Conservation (phyloP, 2,113 vertebrate genomes). For the Semnornis frantzii region DNA sequence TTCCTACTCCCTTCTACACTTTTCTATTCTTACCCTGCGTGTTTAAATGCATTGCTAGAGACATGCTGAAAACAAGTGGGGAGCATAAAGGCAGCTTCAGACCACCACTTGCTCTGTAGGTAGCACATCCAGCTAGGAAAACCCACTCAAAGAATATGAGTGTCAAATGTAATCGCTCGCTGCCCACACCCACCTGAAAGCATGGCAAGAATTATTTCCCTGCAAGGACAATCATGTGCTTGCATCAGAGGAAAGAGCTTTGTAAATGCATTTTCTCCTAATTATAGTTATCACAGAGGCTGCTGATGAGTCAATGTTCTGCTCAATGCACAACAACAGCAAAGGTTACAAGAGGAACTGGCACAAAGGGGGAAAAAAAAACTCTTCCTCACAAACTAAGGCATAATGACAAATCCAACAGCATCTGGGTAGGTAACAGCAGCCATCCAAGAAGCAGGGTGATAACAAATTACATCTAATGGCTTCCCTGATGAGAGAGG, state of each 20-base stretch:
- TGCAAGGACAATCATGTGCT: slow-evolving; percentile 31
- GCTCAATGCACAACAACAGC: slow-evolving; percentile 36
- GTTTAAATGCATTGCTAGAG: neutral
- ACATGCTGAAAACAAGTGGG: neutral
- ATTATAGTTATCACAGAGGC: slow-evolving; percentile 60
- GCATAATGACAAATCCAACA: neutral
- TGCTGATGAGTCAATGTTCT: slow-evolving; percentile 41
- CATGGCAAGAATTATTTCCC: slow-evolving; percentile 16
- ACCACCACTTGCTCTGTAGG: neutral
- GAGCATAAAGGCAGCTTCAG: neutral
- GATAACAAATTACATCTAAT: neutral
- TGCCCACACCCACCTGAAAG: slow-evolving; percentile 44
- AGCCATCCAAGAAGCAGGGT: accelerated
- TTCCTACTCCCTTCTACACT: neutral
- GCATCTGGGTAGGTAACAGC: neutral
- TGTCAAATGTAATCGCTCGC: neutral
- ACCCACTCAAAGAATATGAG: neutral
- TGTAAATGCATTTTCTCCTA: slow-evolving; percentile 55
- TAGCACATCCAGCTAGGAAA: neutral
- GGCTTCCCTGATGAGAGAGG: neutral
- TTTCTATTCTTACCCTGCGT: neutral
- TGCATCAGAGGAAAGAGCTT: slow-evolving; percentile 58
- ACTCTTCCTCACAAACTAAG: neutral
- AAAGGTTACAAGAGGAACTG: slow-evolving; percentile 9
- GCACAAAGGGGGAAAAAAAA: neutral